Conservation (phyloP, 2,797 vertebrate species). For the Lacerta agilis region DNA sequence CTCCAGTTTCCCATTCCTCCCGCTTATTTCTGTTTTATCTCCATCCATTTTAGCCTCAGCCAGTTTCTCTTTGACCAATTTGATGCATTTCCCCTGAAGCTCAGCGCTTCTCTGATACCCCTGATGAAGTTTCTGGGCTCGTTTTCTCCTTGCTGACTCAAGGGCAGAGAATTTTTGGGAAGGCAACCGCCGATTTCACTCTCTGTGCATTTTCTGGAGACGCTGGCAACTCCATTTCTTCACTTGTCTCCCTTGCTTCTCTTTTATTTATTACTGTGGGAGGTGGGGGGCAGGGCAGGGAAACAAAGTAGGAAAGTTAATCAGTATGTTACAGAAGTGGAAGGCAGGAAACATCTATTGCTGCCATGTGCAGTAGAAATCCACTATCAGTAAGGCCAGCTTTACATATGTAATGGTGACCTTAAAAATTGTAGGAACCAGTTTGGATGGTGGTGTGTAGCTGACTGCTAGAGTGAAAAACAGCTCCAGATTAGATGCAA, state of each 20-base stretch:
- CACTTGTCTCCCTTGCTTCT: neutral
- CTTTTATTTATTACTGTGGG: slow-evolving; percentile 25
- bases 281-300: neutral
- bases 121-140: slow-evolving; percentile 47
- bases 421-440: no score
- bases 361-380: neutral
- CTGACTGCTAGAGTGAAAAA: no score
- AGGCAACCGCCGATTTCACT: neutral
- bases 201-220: neutral
- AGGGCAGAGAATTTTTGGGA: slow-evolving; percentile 23
- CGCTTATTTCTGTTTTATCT: neutral
- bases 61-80: slow-evolving; percentile 19
- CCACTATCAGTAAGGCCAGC: no score
- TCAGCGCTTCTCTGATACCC: slow-evolving; percentile 46
- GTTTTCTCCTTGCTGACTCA: accelerated
- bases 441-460: no score
- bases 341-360: neutral
- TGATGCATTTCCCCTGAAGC: slow-evolving; percentile 26
- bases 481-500: no score
- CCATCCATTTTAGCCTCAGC: neutral
- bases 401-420: no score
- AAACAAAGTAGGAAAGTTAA: slow-evolving; percentile 23
- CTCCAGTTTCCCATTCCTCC: neutral
- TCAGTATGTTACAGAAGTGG: neutral
- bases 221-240: neutral